phyloP scores from a whole-genome alignment of 2,888 invertebrate species.

The Phania funesta region DNA sequence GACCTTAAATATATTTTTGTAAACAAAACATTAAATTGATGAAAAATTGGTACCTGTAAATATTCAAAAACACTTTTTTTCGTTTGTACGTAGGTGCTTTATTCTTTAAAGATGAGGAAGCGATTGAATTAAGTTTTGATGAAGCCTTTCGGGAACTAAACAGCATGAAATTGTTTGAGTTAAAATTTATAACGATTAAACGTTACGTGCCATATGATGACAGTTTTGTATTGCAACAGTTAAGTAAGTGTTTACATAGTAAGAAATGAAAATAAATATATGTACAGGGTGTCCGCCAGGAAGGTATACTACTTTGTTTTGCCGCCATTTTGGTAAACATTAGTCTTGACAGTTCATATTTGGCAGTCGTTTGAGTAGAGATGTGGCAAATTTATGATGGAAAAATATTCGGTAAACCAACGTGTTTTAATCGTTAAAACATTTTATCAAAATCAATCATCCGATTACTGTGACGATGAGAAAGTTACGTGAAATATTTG shows the following conservation, averaged over 20 bases:
- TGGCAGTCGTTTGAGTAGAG: too few species aligned
- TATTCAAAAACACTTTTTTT: not conserved
- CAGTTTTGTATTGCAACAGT: constrained; percentile 77
- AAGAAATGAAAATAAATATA: not conserved
- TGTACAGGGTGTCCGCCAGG: too few species aligned
- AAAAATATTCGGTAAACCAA: too few species aligned
- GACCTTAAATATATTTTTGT: constrained; percentile 1
- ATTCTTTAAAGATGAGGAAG: constrained; percentile 82
- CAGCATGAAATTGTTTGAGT: constrained; percentile 74
- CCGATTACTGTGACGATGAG: too few species aligned
- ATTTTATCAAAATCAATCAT: too few species aligned
- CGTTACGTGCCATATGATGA: constrained; percentile 76
- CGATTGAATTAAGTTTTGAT: constrained; percentile 83
- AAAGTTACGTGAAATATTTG: too few species aligned
- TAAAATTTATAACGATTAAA: constrained; percentile 77
- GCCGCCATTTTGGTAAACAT: too few species aligned
- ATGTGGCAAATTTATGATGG: too few species aligned
- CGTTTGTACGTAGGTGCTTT: constrained; percentile 79
- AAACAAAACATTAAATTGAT: constrained; percentile 11
- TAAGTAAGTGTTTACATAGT: constrained; percentile 75
- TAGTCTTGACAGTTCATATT: too few species aligned
- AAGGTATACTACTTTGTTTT: too few species aligned
- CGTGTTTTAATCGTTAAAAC: too few species aligned
- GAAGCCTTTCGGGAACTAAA: constrained; percentile 81
- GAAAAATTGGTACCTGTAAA: not conserved